Conservation (phyloP, 2,113 vertebrate genomes). For the Anthoscopus minutus region DNA sequence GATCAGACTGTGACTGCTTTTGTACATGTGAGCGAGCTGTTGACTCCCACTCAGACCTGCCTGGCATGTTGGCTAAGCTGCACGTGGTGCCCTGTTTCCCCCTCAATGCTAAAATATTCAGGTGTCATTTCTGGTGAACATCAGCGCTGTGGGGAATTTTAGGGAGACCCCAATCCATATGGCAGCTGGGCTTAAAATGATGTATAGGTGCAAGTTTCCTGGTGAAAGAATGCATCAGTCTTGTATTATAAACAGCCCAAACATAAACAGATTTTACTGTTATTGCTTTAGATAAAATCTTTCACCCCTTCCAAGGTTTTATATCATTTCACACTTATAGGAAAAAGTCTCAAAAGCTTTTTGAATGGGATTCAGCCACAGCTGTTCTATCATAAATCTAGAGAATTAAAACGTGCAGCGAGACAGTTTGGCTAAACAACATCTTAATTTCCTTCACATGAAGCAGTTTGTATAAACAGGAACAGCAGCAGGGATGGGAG, state of each 20-base stretch:
- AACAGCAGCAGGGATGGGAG: background rate
- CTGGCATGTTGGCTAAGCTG: background rate
- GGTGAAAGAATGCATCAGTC: background rate
- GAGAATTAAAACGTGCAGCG: conserved; percentile 10
- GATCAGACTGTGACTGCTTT: background rate
- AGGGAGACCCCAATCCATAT: background rate
- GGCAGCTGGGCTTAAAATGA: background rate
- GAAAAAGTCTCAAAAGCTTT: conserved; percentile 14
- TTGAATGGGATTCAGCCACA: conserved; percentile 28
- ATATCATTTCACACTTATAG: background rate
- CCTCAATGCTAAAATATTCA: background rate
- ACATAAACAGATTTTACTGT: background rate
- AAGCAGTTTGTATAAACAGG: conserved; percentile 35
- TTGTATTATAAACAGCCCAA: background rate
- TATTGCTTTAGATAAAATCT: background rate
- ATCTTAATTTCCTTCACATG: conserved; percentile 24
- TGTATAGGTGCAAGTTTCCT: background rate
- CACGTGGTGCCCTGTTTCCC: fast-evolving
- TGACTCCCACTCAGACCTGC: background rate
- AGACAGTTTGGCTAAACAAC: conserved; percentile 28
- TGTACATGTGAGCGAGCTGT: background rate
- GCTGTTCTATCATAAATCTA: conserved; percentile 18
- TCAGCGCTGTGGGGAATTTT: background rate
- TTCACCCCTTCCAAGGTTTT: conserved; percentile 2
- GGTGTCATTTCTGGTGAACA: background rate